Evolutionary conservation across 2,797 vertebrate species (phyloP).

Genomic region (Fratercula arctica): DNA sequence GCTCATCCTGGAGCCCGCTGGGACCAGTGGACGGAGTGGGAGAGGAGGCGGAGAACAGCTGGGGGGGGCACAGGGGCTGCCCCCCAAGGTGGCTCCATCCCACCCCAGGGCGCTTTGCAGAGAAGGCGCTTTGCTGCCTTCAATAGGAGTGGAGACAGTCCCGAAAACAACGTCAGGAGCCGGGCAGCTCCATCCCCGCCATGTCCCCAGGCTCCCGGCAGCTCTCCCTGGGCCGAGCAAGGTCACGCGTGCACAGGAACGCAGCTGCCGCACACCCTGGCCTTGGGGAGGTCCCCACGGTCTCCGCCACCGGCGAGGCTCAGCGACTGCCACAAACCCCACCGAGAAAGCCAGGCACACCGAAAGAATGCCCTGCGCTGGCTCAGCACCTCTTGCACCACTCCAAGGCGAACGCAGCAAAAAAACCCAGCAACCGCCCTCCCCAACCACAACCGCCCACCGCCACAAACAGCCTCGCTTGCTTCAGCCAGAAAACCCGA

Average conservation of each 20-base stretch:
- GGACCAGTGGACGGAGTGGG: neutral
- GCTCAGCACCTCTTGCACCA: rapidly evolving
- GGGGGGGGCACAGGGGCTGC: rapidly evolving
- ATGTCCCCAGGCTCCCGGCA: neutral
- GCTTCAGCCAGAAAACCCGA: neutral
- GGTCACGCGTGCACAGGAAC: neutral
- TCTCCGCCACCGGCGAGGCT: rapidly evolving
- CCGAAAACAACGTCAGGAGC: rapidly evolving
- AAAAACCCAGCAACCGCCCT: neutral
- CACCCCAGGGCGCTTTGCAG: rapidly evolving
- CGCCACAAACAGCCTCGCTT: neutral
- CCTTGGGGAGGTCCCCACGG: neutral
- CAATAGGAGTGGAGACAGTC: neutral
- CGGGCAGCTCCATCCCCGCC: rapidly evolving
- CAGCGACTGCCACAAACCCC: neutral
- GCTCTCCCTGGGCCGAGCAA: neutral
- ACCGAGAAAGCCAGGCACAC: neutral
- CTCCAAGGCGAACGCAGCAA: neutral
- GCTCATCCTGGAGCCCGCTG: neutral
- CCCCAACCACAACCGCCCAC: neutral
- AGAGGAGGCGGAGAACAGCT: rapidly evolving
- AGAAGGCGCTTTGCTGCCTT: rapidly evolving
- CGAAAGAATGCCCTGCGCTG: rapidly evolving
- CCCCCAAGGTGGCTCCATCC: rapidly evolving
- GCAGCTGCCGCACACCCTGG: neutral